Conservation (phyloP, 2,797 vertebrate species). For the Spinibarbus caldwelli region DNA sequence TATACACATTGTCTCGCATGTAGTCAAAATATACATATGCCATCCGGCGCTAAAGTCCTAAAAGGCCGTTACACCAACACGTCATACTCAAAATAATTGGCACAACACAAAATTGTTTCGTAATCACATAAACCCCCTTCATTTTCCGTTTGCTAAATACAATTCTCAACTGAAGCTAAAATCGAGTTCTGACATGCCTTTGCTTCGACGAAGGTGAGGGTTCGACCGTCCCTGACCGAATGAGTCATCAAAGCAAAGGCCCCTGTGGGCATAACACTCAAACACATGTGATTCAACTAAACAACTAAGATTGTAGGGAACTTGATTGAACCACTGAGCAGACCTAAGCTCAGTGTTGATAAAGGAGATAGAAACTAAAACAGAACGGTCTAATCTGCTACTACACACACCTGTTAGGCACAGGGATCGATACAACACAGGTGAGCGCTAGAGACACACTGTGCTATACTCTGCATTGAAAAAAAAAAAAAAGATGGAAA, state of each 20-base stretch:
- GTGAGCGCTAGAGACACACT: slow-evolving; percentile 61
- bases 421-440: slow-evolving; percentile 69
- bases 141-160: slow-evolving; percentile 42
- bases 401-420: slow-evolving; percentile 59
- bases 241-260: slow-evolving; percentile 24
- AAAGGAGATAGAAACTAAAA: slow-evolving; percentile 40
- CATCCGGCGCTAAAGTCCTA: slow-evolving; percentile 46
- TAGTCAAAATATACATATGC: slow-evolving; percentile 59
- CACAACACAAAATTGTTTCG: slow-evolving; percentile 54
- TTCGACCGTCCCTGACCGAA: slow-evolving; percentile 12
- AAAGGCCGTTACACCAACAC: slow-evolving; percentile 46
- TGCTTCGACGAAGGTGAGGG: neutral
- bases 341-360: neutral
- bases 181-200: slow-evolving; percentile 27
- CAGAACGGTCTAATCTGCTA: slow-evolving; percentile 57
- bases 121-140: slow-evolving; percentile 37
- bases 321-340: slow-evolving; percentile 6
- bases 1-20: slow-evolving; percentile 61
- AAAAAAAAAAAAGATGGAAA: slow-evolving; percentile 50
- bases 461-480: slow-evolving; percentile 75
- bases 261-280: slow-evolving; percentile 30
- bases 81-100: slow-evolving; percentile 52
- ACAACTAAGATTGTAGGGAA: slow-evolving; percentile 35
- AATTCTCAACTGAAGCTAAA: slow-evolving; percentile 24
- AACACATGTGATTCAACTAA: slow-evolving; percentile 20